phyloP scores from a whole-genome alignment of 2,888 invertebrate genomes.

The Peribatodes rhomboidaria region DNA sequence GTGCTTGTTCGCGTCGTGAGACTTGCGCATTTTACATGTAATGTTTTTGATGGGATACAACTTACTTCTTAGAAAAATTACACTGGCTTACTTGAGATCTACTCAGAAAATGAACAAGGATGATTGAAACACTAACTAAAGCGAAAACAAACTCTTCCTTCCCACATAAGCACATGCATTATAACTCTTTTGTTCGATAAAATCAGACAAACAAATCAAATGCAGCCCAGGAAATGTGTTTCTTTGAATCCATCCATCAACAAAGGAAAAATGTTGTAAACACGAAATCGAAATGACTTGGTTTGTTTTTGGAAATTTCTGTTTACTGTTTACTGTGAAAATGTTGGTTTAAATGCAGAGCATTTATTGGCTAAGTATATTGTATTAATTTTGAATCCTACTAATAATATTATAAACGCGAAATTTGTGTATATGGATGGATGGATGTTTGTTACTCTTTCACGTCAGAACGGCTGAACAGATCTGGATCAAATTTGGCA shows the following conservation, averaged over 20 bases:
- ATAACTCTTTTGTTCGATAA: conserved; percentile 1
- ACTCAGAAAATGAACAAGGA: background rate
- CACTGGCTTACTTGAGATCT: no score
- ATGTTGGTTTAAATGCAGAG: background rate
- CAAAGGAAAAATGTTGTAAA: conserved; percentile 18
- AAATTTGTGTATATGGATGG: no score
- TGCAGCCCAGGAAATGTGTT: conserved; percentile 16
- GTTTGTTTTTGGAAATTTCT: conserved; percentile 36
- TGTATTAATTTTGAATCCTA: no score
- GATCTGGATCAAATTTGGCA: no score
- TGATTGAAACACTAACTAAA: background rate
- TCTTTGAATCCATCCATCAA: conserved; percentile 23
- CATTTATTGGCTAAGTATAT: background rate
- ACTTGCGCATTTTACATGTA: no score
- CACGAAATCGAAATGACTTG: conserved; percentile 22
- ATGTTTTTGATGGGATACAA: no score
- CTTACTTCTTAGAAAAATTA: no score
- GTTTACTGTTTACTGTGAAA: conserved; percentile 1
- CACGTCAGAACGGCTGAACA: no score
- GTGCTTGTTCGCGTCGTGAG: no score
- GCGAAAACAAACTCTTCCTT: background rate
- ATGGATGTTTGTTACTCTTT: no score
- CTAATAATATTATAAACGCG: no score
- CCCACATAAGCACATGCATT: background rate
- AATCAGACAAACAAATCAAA: conserved; percentile 19